These are phyloP conservation scores for Holacanthella duospinosa DNA, from an alignment of 2,888 invertebrate genomes.

Conservation along the genomic window DNA sequence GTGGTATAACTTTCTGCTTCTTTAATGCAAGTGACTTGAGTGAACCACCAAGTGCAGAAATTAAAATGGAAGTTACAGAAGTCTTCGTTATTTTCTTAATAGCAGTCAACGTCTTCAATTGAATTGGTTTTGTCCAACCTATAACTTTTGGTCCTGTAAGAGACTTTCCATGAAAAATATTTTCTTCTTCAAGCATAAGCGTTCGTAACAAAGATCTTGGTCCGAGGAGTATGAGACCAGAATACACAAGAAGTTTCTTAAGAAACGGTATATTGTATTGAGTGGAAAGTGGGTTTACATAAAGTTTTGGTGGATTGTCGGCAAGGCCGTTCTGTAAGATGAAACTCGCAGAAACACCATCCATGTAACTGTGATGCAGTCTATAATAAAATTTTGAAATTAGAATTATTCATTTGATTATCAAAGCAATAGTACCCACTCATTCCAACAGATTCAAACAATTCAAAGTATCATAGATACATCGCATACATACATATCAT, in stretches of 20 bases:
- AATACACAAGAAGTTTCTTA: conserved; percentile 22
- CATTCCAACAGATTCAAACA: too few relatives aligned
- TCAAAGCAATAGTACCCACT: too few relatives aligned
- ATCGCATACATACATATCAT: too few relatives aligned
- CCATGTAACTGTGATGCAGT: conserved; percentile 33
- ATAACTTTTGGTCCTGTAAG: conserved; percentile 32
- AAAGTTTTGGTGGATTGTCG: conserved; percentile 19
- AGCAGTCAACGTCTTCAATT: conserved; percentile 22
- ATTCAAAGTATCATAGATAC: too few relatives aligned
- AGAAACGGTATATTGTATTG: conserved; percentile 10
- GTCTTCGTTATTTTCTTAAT: conserved; percentile 30
- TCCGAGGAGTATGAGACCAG: conserved; percentile 24
- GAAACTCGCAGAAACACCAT: conserved; percentile 31
- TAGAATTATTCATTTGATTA: too few relatives aligned
- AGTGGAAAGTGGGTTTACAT: conserved; percentile 25
- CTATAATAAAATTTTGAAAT: too few relatives aligned
- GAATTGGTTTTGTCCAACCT: conserved; percentile 28
- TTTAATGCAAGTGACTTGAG: conserved; percentile 28
- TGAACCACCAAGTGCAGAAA: conserved; percentile 22
- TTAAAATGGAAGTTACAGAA: conserved; percentile 19
- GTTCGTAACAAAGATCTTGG: conserved; percentile 26
- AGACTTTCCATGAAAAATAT: conserved; percentile 33
- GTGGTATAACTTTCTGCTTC: conserved; percentile 25
- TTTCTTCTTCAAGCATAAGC: conserved; percentile 28
- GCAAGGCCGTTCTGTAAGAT: conserved; percentile 27